Evolutionary conservation across 2,888 invertebrate genomes (phyloP), one percentile per base, ranked within the genome.

Genomic region (Trilocha varians): DNA sequence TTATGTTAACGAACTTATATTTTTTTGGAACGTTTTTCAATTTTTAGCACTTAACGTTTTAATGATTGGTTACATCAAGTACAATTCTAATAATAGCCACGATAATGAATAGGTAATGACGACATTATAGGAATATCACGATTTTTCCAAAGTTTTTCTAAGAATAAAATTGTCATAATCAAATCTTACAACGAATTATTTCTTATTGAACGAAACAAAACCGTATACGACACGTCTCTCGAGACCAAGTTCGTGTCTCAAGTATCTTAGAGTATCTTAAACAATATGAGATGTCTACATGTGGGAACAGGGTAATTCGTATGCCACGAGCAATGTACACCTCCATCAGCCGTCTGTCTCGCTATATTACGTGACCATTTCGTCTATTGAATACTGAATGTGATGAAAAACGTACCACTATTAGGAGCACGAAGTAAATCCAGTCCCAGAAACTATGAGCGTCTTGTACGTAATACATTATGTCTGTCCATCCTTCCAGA

Each of bases 391-490:
- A 42, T 32, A 32, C 13, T 32, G 16, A 38, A 33, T 11, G 32
- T 16, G 36, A n/a, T 37, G 32, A 16, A 11, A 39, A 25, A 90
- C 96, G 91, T 88, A 99, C 99, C 88, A 99, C 99, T 88, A 99
- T 99, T 52, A 99, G 89, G 49, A 99, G 90, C 46, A 99, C 99
- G 87, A 99, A 99, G 86, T 99, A 99, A 56, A 99, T 97, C 99
- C 99, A 99, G 75, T 99, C 99, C 99, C 99, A 99, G 82, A 99
- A 99, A 52, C 99, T 99, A 84, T 99, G 99, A 39, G 99, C 98
- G 78, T 99, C 99, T 87, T 99, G 99, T 50, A 99, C 96, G 86
- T 98, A 99, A 83, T 99, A 99, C 99, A 99, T 99, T 55, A 99
- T 99, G 72, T 99, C 99, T 35, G 99, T 98, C 99, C 99, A 99